Evolutionary conservation across 2,888 invertebrate genomes (phyloP), one percentile per base, ranked within the genome.

Genomic region (Exephanes ischioxanthus): DNA sequence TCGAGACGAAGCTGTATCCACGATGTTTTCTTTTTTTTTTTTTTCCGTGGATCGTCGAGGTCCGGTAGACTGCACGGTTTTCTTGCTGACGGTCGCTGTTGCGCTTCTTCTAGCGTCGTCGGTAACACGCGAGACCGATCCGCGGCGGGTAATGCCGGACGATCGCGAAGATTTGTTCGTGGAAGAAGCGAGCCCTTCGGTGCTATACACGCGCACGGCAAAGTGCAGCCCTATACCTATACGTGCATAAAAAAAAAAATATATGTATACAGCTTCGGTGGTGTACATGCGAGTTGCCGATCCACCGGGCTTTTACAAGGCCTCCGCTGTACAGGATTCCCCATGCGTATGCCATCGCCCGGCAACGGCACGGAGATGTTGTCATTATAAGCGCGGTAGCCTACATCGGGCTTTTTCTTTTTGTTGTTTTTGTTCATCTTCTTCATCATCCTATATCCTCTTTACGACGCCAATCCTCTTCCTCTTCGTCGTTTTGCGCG

Each of bases 281-380:
- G 37, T 37, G 0, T 45, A 5, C 45, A 45, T 45, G 14, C 45
- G 14, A 2, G 45, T 45, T 51, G 73, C 78, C 76, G 63, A 45
- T 45, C 71, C 81, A 82, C 63, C 75, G 70, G 80, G 70, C 73
- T 78, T 77, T 78, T 78, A 83, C 85, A 80, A 85, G 85, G 72
- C 77, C 66, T 72, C 70, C 80, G 67, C 67, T 85, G 77, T 85
- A 88, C 86, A 89, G 86, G 86, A 83, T 83, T 85, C 87, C 84
- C 80, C 79, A 86, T 86, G 80, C 86, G 80, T 82, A 87, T 63
- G 77, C 84, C 85, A 80, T 80, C 87, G 80, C 87, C 86, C 87
- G 86, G 86, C 88, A 89, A 88, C 86, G 87, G 88, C 78, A 71
- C 87, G 86, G 87, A 91, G 90, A 92, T 92, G 90, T 90, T 90